Evolutionary conservation across 2,797 vertebrate genomes (phyloP), one percentile per base, ranked within the genome.

Genomic region (Lacerta bilineata): DNA sequence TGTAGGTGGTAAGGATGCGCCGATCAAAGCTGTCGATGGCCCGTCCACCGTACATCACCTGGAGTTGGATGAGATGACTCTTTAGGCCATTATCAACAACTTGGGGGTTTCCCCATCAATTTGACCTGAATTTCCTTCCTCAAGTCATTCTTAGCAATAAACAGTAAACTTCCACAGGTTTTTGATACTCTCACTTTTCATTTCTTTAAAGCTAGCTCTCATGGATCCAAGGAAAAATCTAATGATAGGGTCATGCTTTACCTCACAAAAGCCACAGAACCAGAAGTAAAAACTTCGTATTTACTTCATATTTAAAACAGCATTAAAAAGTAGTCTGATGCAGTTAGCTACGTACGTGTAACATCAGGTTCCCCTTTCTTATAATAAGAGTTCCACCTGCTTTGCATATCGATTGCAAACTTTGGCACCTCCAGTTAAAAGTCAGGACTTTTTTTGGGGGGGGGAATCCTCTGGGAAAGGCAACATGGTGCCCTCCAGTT

Each of bases 11-110:
- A 69, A 99, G 98, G 95, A 99, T 98, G 90, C 98, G 98, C 15
- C 98, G 98, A 93, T 99, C 99, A 18, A 99, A 99, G 97, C 98
- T 98, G 88, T 99, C 99, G 0, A 98, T 99, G 64, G 96, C 98
- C 0, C 99, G 96, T 0, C 99, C 99, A 0, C 99, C 99, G 0
- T 99, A 99, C 98, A 99, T 99, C 94, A 99, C 99, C 99, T 99
- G 84, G 27, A 77, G 85, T 81, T 29, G 0, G 25, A 27, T 0
- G 1, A 74, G 27, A 84, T 0, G 17, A 4, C 0, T 33, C 29
- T 83, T 83, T 3, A 83, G 15, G 64, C 33, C 68, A 20, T 8
- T 8, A 17, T 36, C 29, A 9, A 9, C 43, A 33, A 59, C 18
- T 27, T 4, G 8, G 18, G 25, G 25, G 3, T 2, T 82, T 68